Evolutionary conservation across 2,888 invertebrate species (phyloP).

Genomic region (Agriopis aurantiaria): DNA sequence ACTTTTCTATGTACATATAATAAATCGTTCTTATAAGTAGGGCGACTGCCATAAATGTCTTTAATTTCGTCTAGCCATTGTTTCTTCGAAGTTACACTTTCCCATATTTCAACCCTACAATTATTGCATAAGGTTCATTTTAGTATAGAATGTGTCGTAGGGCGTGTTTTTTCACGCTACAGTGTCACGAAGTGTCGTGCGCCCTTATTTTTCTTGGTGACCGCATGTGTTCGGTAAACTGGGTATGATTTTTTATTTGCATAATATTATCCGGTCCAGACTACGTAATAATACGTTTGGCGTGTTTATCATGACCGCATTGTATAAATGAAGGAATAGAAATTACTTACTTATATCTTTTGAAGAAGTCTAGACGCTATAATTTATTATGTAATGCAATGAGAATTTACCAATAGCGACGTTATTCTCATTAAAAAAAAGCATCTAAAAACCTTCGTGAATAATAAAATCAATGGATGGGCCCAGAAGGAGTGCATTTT

Average conservation of each 20-base stretch:
- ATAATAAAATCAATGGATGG: too few relatives aligned
- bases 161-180: constrained; percentile 64
- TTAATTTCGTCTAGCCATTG: constrained; percentile 68
- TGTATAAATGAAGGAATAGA: not conserved
- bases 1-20: constrained; percentile 32
- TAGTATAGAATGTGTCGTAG: constrained; percentile 34
- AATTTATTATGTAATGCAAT: not conserved
- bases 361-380: constrained; percentile 10
- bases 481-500: too few relatives aligned
- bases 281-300: constrained; percentile 21
- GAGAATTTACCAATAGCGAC: too few relatives aligned
- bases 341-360: not conserved
- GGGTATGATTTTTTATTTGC: constrained; percentile 39
- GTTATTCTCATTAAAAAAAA: too few relatives aligned
- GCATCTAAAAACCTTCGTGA: too few relatives aligned
- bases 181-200: constrained; percentile 77
- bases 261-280: constrained; percentile 33
- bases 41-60: constrained; percentile 61
- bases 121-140: constrained; percentile 43
- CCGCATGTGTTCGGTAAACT: constrained; percentile 34
- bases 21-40: constrained; percentile 56
- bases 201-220: constrained; percentile 69
- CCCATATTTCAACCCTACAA: constrained; percentile 54
- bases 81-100: constrained; percentile 58
- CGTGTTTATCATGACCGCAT: constrained; percentile 14